Base-by-base conservation (phyloP, 2,113 vertebrate genomes). In the Odontophorus gujanensis region DNA sequence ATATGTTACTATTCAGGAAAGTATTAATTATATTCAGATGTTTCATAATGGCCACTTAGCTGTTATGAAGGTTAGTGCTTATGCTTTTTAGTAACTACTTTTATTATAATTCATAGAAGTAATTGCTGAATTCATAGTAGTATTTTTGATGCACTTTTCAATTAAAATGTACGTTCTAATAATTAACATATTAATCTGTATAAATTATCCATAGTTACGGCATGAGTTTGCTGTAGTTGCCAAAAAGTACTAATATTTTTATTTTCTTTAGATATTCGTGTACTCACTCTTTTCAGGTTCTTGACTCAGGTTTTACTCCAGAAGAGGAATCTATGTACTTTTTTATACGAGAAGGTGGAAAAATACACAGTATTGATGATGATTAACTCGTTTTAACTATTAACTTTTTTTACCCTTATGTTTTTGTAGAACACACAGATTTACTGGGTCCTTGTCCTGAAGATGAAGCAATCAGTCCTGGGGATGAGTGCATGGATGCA, bases 401-500 rank as follows among this genome's bases (percentile, higher is more conserved):
- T 71, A 4, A 87, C 67, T 81, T 75, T 3, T 85, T 34, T 55
- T 78, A 50, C 6, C 4, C 51, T 58, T 92, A 3, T 74, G 51
- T 89, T 87, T 85, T 97, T 95, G 71, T 97, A 98, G 99, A 99
- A 61, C 99, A 99, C 96, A 98, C 97, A 57, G 99, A 99, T 81
- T 97, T 99, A 90, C 97, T 99, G 95, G 98, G 98, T 77, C 97
- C 98, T 89, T 99, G 99, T 93, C 98, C 98, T 4, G 99, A 99
- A 96, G 99, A 99, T 89, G 99, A 99, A 92, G 97, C 98, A 8
- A 98, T 99, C 97, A 98, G 98, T 61, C 98, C 98, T 30, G 97
- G 97, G 18, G 99, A 99, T 21, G 99, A 99, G 40, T 98, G 98
- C 92, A 97, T 99, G 96, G 99, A 99, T 53, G 98, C 98, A 4